These are phyloP conservation scores for Amblyopsis rosae DNA, from an alignment of 2,113 vertebrate genomes.

Conservation along the genomic window DNA sequence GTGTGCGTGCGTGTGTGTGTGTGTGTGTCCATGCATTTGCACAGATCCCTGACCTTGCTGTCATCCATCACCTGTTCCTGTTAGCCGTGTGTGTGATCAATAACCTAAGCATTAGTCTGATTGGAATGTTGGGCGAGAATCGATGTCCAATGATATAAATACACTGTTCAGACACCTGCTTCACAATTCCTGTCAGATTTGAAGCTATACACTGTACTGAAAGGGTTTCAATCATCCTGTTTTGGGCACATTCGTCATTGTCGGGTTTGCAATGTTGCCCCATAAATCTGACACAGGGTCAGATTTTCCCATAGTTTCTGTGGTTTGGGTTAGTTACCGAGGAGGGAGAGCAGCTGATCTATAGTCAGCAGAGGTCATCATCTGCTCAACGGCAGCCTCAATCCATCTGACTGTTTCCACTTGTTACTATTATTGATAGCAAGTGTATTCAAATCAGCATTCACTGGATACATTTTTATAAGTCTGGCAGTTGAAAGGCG, in stretches of 20 bases:
- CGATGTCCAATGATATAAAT: not conserved
- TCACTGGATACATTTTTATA: not conserved
- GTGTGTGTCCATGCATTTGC: slow-evolving; percentile 3
- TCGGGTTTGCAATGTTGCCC: not conserved
- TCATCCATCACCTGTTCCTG: not conserved
- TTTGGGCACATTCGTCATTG: not conserved
- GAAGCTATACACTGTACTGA: not conserved
- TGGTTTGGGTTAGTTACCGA: not conserved
- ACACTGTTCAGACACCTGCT: not conserved
- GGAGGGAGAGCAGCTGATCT: not conserved
- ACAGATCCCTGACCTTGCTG: not conserved
- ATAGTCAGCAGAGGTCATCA: not conserved
- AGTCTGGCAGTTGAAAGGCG: no score
- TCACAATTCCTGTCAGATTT: not conserved
- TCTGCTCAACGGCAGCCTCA: not conserved
- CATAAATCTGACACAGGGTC: not conserved
- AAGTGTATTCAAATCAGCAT: not conserved
- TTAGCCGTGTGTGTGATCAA: not conserved
- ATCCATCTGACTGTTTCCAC: not conserved
- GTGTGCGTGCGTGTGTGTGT: not conserved
- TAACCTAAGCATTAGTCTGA: not conserved
- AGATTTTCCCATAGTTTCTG: not conserved
- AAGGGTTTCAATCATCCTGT: slow-evolving; percentile 2
- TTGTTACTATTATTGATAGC: not conserved
- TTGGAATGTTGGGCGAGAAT: slow-evolving; percentile 15